Conservation (phyloP, 2,113 vertebrate species). For the Ancistrus triradiatus region DNA sequence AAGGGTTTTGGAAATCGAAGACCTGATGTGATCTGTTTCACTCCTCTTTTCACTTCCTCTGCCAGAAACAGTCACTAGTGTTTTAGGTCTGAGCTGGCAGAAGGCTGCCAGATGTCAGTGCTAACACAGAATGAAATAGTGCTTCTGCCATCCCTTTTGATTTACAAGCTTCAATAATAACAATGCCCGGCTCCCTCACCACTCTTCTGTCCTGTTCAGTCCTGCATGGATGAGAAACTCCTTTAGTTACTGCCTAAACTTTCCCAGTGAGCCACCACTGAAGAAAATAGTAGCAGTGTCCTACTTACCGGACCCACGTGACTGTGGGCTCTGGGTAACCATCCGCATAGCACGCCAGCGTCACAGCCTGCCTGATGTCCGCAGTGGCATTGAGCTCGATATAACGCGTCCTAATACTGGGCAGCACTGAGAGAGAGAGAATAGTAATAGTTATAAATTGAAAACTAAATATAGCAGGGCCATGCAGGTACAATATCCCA, state of each 20-base stretch:
- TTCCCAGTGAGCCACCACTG: not conserved
- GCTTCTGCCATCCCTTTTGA: slow-evolving; percentile 18
- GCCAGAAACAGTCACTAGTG: slow-evolving; percentile 29
- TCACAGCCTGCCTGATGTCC: slow-evolving; percentile 75
- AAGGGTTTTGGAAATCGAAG: slow-evolving; percentile 1
- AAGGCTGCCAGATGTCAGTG: slow-evolving; percentile 25
- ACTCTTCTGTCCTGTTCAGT: too few species aligned
- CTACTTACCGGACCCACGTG: slow-evolving; percentile 87
- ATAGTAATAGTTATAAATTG: not conserved
- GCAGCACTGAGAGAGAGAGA: slow-evolving; percentile 73
- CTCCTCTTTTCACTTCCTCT: not conserved
- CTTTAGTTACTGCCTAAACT: too few species aligned
- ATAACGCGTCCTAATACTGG: slow-evolving; percentile 83
- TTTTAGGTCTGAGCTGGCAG: slow-evolving; percentile 16
- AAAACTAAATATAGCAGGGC: not conserved
- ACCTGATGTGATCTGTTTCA: slow-evolving; percentile 6
- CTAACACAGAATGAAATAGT: slow-evolving; percentile 30
- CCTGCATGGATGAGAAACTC: too few species aligned
- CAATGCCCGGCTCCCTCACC: slow-evolving; percentile 5
- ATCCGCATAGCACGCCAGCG: slow-evolving; percentile 87
- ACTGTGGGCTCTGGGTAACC: slow-evolving; percentile 91
- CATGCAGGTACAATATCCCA: too few species aligned
- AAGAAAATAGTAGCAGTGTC: not conserved
- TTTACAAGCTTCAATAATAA: slow-evolving; percentile 28
- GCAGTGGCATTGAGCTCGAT: slow-evolving; percentile 87